Conservation (phyloP, 1,140 invertebrate genomes). For the Drosophila triauraria region DNA sequence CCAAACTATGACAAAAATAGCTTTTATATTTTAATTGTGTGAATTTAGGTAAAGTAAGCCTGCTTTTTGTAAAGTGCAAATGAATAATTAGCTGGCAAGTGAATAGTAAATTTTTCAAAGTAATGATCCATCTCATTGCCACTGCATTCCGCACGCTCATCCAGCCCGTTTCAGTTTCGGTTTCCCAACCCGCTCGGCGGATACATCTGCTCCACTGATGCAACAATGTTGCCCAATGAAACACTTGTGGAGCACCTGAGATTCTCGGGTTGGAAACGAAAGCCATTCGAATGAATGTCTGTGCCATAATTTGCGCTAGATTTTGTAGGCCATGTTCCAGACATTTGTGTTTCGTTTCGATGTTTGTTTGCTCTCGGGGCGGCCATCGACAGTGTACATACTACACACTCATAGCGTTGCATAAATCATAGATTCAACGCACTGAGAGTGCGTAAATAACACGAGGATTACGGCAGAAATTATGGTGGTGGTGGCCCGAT, state of each 20-base stretch:
- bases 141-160: conserved; percentile 19
- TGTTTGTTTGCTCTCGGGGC: conserved; percentile 38
- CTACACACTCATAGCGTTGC: conserved; percentile 20
- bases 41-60: too few species aligned
- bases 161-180: background rate
- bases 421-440: conserved; percentile 49
- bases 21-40: too few species aligned
- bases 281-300: conserved; percentile 28
- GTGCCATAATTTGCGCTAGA: conserved; percentile 53
- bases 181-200: conserved; percentile 7
- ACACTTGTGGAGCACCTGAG: conserved; percentile 41
- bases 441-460: conserved; percentile 37
- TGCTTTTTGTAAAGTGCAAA: too few species aligned
- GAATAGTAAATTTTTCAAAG: conserved; percentile 3
- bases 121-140: conserved; percentile 7
- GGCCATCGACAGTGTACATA: background rate
- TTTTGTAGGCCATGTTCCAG: conserved; percentile 58
- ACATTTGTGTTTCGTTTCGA: conserved; percentile 24
- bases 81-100: conserved; percentile 9
- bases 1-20: too few species aligned
- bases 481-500: conserved; percentile 51
- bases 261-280: conserved; percentile 26
- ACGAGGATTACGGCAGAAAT: conserved; percentile 41
- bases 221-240: conserved; percentile 48
- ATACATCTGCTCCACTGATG: conserved; percentile 34